Percentiles rank a stretch among this genome's conserved stretches.
Evolutionary conservation across 1,140 invertebrate genomes (phyloP).

Genomic region (Papilio aristodemus): DNA sequence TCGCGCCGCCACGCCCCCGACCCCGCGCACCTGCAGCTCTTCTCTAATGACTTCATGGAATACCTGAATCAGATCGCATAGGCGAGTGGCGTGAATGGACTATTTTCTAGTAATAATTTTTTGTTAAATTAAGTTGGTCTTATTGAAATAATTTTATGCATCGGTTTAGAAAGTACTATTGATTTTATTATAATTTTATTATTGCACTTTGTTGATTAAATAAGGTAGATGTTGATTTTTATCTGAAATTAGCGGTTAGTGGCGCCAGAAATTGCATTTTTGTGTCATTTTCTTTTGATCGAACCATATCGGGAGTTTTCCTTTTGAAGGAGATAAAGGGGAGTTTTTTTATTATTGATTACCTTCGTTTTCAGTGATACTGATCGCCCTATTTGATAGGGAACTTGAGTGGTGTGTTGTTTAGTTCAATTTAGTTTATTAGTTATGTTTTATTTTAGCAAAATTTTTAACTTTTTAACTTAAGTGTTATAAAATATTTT

Average conservation of each 20-base stretch:
- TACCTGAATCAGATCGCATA: slow-evolving; percentile 83
- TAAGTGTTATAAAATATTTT: slow-evolving; percentile 80
- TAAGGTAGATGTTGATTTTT: slow-evolving; percentile 76
- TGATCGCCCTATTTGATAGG: slow-evolving; percentile 75
- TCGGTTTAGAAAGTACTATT: slow-evolving; percentile 79
- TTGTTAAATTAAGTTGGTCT: slow-evolving; percentile 80
- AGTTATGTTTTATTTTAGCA: slow-evolving; percentile 81
- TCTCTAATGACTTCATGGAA: slow-evolving; percentile 82
- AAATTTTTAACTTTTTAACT: slow-evolving; percentile 77
- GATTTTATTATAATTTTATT: slow-evolving; percentile 81
- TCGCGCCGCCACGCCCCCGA: slow-evolving; percentile 53
- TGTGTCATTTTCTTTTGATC: slow-evolving; percentile 56
- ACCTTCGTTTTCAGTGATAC: slow-evolving; percentile 75
- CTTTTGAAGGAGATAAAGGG: slow-evolving; percentile 64
- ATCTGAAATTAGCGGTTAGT: slow-evolving; percentile 68
- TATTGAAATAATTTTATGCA: slow-evolving; percentile 80
- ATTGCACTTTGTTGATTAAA: slow-evolving; percentile 76
- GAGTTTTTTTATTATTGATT: slow-evolving; percentile 61
- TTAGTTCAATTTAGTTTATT: slow-evolving; percentile 81
- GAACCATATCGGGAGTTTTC: slow-evolving; percentile 55
- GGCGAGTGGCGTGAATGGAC: slow-evolving; percentile 54
- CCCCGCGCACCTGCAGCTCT: slow-evolving; percentile 80
- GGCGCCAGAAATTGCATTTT: slow-evolving; percentile 79
- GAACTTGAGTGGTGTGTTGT: slow-evolving; percentile 72
- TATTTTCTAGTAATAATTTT: slow-evolving; percentile 73